Evolutionary conservation across 2,113 vertebrate genomes (phyloP).

Genomic region (Scomber japonicus): DNA sequence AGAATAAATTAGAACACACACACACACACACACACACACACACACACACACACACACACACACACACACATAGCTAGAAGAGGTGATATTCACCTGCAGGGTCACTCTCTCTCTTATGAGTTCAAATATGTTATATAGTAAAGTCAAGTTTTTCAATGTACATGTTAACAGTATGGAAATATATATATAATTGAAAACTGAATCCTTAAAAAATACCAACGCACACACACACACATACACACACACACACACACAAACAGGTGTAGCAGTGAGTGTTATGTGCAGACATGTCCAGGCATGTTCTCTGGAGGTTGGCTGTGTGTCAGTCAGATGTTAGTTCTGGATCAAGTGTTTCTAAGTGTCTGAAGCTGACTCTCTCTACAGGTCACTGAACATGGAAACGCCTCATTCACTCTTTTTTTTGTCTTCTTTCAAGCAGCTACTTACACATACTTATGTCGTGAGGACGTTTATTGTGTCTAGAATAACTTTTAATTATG

Average conservation of each 20-base stretch:
- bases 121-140: neutral
- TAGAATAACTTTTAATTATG: too few species aligned
- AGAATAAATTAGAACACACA: slow-evolving; percentile 7
- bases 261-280: slow-evolving; percentile 14
- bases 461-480: neutral
- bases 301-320: neutral
- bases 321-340: slow-evolving; percentile 24
- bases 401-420: neutral
- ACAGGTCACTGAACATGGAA: slow-evolving; percentile 19
- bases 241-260: neutral
- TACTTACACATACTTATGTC: neutral
- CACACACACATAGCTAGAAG: neutral
- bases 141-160: too few species aligned
- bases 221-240: neutral
- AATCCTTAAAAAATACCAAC: too few species aligned
- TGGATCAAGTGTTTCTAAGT: slow-evolving; percentile 49
- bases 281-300: slow-evolving; percentile 56
- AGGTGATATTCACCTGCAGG: neutral
- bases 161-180: too few species aligned
- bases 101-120: neutral
- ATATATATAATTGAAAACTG: too few species aligned
- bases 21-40: neutral
- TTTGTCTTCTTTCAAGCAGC: neutral
- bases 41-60: too few species aligned
- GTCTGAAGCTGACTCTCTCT: slow-evolving; percentile 14